Conservation (phyloP, 2,888 invertebrate genomes). For the Drosophila pegasa region DNA sequence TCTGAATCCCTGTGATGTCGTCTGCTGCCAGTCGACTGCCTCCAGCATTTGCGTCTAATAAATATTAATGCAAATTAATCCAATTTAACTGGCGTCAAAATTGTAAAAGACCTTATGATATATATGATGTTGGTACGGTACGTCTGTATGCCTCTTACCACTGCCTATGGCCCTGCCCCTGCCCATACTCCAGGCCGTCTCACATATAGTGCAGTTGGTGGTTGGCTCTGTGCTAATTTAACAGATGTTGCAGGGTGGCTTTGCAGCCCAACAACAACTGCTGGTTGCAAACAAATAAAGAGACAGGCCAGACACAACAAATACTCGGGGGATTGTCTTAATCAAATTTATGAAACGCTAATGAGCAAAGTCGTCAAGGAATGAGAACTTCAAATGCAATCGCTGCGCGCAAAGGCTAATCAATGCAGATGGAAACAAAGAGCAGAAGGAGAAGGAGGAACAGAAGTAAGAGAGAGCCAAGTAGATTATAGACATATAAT, state of each 20-base stretch:
- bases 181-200: background rate
- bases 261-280: conserved; percentile 17
- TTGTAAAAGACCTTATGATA: conserved; percentile 75
- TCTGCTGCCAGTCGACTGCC: conserved; percentile 50
- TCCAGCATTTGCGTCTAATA: conserved; percentile 75
- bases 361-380: conserved; percentile 68
- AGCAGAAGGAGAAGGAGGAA: background rate
- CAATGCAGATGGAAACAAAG: conserved; percentile 46
- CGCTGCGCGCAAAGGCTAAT: conserved; percentile 37
- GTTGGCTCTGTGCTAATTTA: conserved; percentile 11
- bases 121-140: conserved; percentile 47
- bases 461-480: conserved; percentile 17
- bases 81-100: conserved; percentile 77
- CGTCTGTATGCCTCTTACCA: background rate
- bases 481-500: conserved; percentile 66
- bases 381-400: conserved; percentile 48
- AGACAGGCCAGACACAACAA: conserved; percentile 45
- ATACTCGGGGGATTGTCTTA: conserved; percentile 75
- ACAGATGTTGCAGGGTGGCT: conserved; percentile 68
- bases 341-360: conserved; percentile 78
- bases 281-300: conserved; percentile 25
- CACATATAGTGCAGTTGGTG: conserved; percentile 9
- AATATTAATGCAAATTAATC: conserved; percentile 79
- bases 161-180: background rate
- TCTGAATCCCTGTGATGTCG: conserved; percentile 23